Evolutionary conservation across 2,113 vertebrate species (phyloP), one percentile per base, ranked within the genome.

Genomic region (Philantomba maxwellii): DNA sequence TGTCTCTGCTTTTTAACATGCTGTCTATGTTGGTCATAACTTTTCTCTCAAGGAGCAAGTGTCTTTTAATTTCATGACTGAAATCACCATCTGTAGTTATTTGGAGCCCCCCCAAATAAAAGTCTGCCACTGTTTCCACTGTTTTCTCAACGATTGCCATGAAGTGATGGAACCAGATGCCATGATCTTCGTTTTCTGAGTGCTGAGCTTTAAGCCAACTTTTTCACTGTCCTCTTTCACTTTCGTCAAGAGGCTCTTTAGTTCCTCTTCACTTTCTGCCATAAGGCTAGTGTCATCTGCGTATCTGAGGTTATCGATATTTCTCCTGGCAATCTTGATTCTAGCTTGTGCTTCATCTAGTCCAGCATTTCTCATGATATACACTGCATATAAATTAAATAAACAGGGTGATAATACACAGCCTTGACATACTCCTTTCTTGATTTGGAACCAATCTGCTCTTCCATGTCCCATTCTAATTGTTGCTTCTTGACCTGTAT

Each of bases 401-500:
- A n/a, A 19, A 16, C 33, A 66, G 33, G 62, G 16, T 66, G 33
- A n/a, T 66, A n/a, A 9, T 66, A 66, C 16, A n/a, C 33, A 66
- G 62, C 7, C 62, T 66, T 66, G 33, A 66, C 33, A 19, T n/a
- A 66, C 7, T 66, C 33, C 33, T n/a, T 66, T n/a, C 16, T 33
- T 0, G 0, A 66, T n/a, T n/a, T 66, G 33, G 33, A n/a, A n/a
- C 15, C 33, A 66, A 8, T 66, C 7, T n/a, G 33, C 7, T 66
- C 62, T 66, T 66, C 7, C 15, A 66, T 66, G 62, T 5, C 15
- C 16, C 19, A 16, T 19, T n/a, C 62, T n/a, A 66, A 8, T 7
- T 64, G 62, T 33, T n/a, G 30, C 17, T 64, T n/a, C 30, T 64
- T n/a, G 33, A 64, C 7, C 62, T n/a, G 7, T 16, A n/a, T 19